Evolutionary conservation across 2,113 vertebrate species (phyloP).

Genomic region (Nanorana parkeri): DNA sequence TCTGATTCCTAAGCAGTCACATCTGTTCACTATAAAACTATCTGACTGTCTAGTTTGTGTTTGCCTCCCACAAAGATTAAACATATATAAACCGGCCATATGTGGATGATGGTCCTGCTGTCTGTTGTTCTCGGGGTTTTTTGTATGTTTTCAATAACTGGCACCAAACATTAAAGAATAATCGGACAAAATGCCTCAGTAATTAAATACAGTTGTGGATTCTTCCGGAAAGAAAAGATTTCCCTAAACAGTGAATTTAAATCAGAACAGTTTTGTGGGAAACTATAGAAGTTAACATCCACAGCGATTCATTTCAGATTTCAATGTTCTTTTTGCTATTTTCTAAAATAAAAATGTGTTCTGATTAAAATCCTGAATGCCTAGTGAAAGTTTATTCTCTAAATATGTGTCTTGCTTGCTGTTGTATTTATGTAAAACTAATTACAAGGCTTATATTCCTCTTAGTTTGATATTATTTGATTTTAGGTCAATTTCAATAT

Average conservation of each 20-base stretch:
- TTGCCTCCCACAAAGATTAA: constrained; percentile 23
- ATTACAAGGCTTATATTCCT: too few relatives aligned
- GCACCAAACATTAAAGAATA: constrained; percentile 21
- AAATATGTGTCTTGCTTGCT: too few relatives aligned
- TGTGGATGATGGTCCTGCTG: not conserved
- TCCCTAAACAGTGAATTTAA: not conserved
- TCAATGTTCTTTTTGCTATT: not conserved
- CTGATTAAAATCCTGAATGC: too few relatives aligned
- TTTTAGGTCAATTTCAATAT: too few relatives aligned
- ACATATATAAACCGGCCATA: not conserved
- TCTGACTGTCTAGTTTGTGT: constrained; percentile 17
- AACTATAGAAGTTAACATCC: not conserved
- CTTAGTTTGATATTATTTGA: too few relatives aligned
- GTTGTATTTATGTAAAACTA: too few relatives aligned
- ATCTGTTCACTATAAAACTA: constrained; percentile 12
- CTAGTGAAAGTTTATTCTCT: too few relatives aligned
- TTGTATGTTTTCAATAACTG: constrained; percentile 6
- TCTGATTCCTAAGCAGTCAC: not conserved
- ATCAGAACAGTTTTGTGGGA: constrained; percentile 1
- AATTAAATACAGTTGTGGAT: constrained; percentile 18
- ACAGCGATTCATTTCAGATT: not conserved
- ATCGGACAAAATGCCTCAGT: constrained; percentile 5
- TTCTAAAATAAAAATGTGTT: too few relatives aligned
- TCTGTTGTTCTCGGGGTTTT: not conserved
- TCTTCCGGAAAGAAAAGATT: not conserved